phyloP scores from a whole-genome alignment of 2,888 invertebrate genomes.

The Fragum fragum region DNA sequence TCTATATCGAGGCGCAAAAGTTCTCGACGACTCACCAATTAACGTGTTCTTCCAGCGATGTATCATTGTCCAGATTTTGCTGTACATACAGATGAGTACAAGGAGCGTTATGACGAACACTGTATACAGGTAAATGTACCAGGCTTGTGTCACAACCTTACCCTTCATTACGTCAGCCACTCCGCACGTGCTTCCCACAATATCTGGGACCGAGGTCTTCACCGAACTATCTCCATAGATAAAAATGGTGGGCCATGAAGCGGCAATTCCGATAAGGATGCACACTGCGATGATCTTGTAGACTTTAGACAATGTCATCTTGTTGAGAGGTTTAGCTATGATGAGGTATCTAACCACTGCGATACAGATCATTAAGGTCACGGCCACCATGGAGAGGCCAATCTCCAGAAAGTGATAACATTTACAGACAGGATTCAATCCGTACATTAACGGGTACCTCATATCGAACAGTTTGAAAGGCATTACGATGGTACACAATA shows the following conservation, averaged over 20 bases:
- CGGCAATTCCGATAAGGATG: conserved; percentile 17
- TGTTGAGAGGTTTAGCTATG: conserved; percentile 36
- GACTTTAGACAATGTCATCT: conserved; percentile 9
- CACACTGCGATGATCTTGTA: conserved; percentile 25
- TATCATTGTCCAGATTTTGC: conserved; percentile 32
- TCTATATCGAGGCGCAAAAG: not conserved
- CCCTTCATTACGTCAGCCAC: conserved; percentile 38
- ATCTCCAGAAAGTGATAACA: conserved; percentile 38
- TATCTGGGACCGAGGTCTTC: conserved; percentile 15
- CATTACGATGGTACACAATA: conserved; percentile 39
- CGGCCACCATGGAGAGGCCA: conserved; percentile 34
- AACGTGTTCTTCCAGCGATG: conserved; percentile 30
- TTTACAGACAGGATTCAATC: conserved; percentile 23
- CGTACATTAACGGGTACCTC: conserved; percentile 44
- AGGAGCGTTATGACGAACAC: conserved; percentile 35
- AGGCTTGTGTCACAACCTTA: conserved; percentile 12
- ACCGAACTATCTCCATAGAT: conserved; percentile 40
- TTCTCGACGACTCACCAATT: conserved; percentile 30
- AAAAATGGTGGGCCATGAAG: conserved; percentile 34
- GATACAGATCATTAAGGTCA: conserved; percentile 42
- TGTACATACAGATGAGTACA: conserved; percentile 27
- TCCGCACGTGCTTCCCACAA: conserved; percentile 37
- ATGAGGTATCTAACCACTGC: conserved; percentile 43
- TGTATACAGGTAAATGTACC: conserved; percentile 38
- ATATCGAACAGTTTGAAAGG: conserved; percentile 47